Conservation (phyloP, 30 jellyfish, hydroid and myxozoan species). For the Clytia hemisphaerica region DNA sequence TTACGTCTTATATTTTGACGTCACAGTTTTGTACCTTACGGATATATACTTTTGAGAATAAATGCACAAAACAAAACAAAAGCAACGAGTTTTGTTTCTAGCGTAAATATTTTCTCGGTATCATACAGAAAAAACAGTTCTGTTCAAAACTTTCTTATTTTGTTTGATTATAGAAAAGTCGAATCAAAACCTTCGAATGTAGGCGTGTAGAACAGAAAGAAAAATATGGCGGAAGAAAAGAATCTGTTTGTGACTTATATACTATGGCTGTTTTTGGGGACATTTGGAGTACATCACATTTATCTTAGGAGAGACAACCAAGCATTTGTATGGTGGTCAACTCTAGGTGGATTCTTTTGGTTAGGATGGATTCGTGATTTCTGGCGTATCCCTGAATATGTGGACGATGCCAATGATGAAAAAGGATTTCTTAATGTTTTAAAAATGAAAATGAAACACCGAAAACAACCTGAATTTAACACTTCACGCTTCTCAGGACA, state of each 20-base stretch:
- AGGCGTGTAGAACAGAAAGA: too few relatives aligned
- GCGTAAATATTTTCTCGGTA: too few relatives aligned
- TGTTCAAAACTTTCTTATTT: too few relatives aligned
- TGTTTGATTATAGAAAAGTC: too few relatives aligned
- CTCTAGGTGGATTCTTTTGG: slow-evolving; percentile 81
- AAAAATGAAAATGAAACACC: slow-evolving; percentile 38
- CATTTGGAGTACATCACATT: slow-evolving; percentile 82
- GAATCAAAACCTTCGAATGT: too few relatives aligned
- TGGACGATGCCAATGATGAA: slow-evolving; percentile 95
- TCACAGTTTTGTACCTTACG: too few relatives aligned
- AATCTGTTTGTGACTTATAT: slow-evolving; percentile 60
- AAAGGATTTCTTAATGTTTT: slow-evolving; percentile 40
- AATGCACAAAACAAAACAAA: too few relatives aligned
- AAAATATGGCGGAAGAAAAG: slow-evolving; percentile 53
- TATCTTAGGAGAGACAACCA: slow-evolving; percentile 95
- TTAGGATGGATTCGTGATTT: slow-evolving; percentile 93
- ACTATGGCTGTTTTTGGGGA: slow-evolving; percentile 90
- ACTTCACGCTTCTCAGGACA: slow-evolving; percentile 73
- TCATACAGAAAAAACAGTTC: too few relatives aligned
- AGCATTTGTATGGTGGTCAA: slow-evolving; percentile 95
- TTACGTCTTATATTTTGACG: too few relatives aligned
- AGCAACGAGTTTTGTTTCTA: too few relatives aligned
- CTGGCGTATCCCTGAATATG: slow-evolving; percentile 94
- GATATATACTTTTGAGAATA: too few relatives aligned
- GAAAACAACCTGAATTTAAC: slow-evolving; percentile 76